Evolutionary conservation across 2,113 vertebrate genomes (phyloP).

Genomic region (Sapajus apella): DNA sequence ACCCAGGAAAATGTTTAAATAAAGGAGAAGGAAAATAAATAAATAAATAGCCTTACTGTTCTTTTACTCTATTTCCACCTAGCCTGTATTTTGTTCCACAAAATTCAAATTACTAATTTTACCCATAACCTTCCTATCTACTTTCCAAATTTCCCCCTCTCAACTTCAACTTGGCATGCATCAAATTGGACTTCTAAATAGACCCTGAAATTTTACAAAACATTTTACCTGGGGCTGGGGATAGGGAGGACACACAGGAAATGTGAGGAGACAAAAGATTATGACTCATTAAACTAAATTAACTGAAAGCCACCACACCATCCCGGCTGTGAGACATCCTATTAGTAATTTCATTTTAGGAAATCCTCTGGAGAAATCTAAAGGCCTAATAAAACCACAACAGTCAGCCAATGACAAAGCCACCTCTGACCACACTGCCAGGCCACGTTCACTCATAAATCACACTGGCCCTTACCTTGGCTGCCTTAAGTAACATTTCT

Average conservation of each 20-base stretch:
- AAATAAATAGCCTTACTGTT: background rate
- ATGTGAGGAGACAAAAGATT: conserved; percentile 37
- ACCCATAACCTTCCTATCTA: background rate
- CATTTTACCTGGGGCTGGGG: background rate
- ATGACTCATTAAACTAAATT: conserved; percentile 35
- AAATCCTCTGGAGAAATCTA: conserved; percentile 50
- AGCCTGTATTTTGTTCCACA: background rate
- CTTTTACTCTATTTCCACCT: background rate
- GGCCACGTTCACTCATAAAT: background rate
- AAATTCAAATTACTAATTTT: conserved; percentile 5
- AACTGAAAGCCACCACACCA: conserved; percentile 11
- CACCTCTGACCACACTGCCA: background rate
- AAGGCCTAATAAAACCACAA: conserved; percentile 47
- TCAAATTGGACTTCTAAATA: background rate
- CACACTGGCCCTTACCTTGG: conserved; percentile 85
- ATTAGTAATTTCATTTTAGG: conserved; percentile 45
- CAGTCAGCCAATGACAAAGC: background rate
- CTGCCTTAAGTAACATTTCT: conserved; percentile 90
- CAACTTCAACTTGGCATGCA: background rate
- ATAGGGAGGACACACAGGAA: background rate
- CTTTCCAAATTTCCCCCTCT: background rate
- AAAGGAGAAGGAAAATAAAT: background rate
- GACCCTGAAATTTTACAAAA: background rate
- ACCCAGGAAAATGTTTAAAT: background rate
- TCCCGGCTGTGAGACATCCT: background rate